Percentiles rank a stretch among this genome's conserved stretches.
phyloP scores from a whole-genome alignment of 2,888 invertebrate species.

The Cepaea hortensis region DNA sequence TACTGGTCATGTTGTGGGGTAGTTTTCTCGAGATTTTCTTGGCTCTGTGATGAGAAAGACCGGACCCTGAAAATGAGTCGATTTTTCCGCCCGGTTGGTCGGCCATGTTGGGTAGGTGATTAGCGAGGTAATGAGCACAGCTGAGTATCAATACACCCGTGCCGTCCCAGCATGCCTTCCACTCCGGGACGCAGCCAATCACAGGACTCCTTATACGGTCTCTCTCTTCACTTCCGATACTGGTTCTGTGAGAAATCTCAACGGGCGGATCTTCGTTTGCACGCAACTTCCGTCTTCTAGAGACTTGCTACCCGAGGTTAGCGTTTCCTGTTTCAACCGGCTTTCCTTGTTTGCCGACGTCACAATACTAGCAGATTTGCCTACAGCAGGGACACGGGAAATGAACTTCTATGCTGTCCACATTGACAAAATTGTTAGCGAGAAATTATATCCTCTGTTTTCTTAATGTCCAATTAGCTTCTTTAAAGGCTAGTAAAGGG shows the following conservation, averaged over 20 bases:
- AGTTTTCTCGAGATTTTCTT: slow-evolving; percentile 1
- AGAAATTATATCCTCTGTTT: slow-evolving; percentile 36
- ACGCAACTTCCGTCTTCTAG: slow-evolving; percentile 54
- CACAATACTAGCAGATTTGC: slow-evolving; percentile 34
- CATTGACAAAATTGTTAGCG: slow-evolving; percentile 41
- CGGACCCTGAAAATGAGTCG: slow-evolving; percentile 14
- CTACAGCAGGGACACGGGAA: slow-evolving; percentile 41
- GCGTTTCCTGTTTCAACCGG: slow-evolving; percentile 41
- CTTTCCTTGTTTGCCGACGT: slow-evolving; percentile 39
- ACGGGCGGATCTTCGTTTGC: slow-evolving; percentile 53
- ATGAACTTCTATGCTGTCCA: slow-evolving; percentile 42
- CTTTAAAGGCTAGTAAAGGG: slow-evolving; percentile 37
- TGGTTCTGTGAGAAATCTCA: slow-evolving; percentile 42
- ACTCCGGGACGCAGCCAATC: slow-evolving; percentile 38
- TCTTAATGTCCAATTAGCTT: slow-evolving; percentile 45
- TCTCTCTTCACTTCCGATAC: slow-evolving; percentile 44
- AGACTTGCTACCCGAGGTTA: slow-evolving; percentile 38
- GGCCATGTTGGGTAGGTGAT: slow-evolving; percentile 37
- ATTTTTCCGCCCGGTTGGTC: slow-evolving; percentile 38
- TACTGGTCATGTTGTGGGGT: neutral
- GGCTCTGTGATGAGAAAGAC: slow-evolving; percentile 28
- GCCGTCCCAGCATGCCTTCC: slow-evolving; percentile 43
- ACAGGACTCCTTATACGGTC: slow-evolving; percentile 36
- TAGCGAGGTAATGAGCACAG: slow-evolving; percentile 35
- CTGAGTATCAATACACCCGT: slow-evolving; percentile 37